phyloP scores from a whole-genome alignment of 92 coral and sea anemone genomes.

The Paramuricea clavata region DNA sequence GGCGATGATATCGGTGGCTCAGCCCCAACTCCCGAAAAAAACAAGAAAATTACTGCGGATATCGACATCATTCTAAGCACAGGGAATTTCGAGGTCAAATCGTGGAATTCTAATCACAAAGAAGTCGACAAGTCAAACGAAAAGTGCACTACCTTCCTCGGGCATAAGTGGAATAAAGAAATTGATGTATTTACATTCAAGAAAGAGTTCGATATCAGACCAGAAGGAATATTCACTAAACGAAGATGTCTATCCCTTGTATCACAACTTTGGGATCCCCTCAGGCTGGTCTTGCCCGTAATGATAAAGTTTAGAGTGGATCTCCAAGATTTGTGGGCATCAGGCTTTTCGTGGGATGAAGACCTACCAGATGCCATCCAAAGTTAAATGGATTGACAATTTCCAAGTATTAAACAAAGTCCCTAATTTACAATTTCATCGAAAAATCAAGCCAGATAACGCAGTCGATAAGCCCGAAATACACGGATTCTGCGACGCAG shows the following conservation, averaged over 20 bases:
- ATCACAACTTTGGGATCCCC: no score
- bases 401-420: slow-evolving; percentile 60
- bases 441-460: slow-evolving; percentile 72
- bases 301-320: no score
- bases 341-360: slow-evolving; percentile 43
- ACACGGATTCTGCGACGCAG: slow-evolving; percentile 73
- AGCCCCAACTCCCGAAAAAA: not conserved
- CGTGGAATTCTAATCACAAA: slow-evolving; percentile 15
- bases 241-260: no score
- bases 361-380: slow-evolving; percentile 68
- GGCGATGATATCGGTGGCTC: slow-evolving; percentile 29
- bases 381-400: slow-evolving; percentile 64
- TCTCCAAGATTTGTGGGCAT: no score
- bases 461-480: slow-evolving; percentile 71
- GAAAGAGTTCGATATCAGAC: no score
- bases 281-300: no score
- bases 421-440: slow-evolving; percentile 52
- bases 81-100: not conserved
- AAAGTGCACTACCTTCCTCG: not conserved
- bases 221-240: no score
- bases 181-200: not conserved
- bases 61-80: not conserved
- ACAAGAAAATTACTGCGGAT: not conserved
- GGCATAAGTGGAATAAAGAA: slow-evolving; percentile 8
- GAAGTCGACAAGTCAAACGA: not conserved